These are phyloP conservation scores for Carassius carassius DNA, from an alignment of 2,113 vertebrate species.

Conservation along the genomic window DNA sequence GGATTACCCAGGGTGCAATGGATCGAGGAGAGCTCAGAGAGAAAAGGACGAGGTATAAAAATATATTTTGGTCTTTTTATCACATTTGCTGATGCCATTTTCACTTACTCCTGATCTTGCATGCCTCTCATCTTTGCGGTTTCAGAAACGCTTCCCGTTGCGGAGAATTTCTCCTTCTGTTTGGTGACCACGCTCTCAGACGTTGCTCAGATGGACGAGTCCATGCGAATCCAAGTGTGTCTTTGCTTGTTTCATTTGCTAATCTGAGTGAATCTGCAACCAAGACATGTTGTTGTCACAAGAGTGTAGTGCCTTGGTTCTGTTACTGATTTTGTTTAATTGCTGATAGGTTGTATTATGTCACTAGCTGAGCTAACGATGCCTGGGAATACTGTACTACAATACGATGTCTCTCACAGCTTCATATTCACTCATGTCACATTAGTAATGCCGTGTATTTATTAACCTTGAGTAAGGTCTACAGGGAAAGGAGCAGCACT, in stretches of 20 bases:
- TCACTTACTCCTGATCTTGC: not conserved
- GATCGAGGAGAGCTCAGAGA: conserved; percentile 93
- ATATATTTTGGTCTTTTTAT: no score
- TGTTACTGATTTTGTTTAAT: not conserved
- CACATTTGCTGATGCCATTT: no score
- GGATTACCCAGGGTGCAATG: conserved; percentile 93
- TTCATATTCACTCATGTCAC: no score
- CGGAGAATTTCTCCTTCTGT: conserved; percentile 95
- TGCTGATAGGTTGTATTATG: not conserved
- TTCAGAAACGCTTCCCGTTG: conserved; percentile 87
- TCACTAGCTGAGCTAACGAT: not conserved
- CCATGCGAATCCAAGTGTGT: conserved; percentile 82
- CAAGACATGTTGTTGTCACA: no score
- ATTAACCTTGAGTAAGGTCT: not conserved
- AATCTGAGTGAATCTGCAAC: not conserved
- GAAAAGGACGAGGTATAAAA: conserved; percentile 80
- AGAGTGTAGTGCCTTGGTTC: no score
- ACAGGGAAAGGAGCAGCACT: not conserved
- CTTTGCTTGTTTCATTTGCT: not conserved
- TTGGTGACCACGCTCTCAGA: conserved; percentile 90
- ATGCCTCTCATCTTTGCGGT: not conserved
- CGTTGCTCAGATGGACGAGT: conserved; percentile 86
- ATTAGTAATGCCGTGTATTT: no score
- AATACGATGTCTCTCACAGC: no score
- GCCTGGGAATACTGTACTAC: not conserved